These are phyloP conservation scores for Baronia brevicornis DNA, from an alignment of 2,888 invertebrate genomes.

Conservation along the genomic window DNA sequence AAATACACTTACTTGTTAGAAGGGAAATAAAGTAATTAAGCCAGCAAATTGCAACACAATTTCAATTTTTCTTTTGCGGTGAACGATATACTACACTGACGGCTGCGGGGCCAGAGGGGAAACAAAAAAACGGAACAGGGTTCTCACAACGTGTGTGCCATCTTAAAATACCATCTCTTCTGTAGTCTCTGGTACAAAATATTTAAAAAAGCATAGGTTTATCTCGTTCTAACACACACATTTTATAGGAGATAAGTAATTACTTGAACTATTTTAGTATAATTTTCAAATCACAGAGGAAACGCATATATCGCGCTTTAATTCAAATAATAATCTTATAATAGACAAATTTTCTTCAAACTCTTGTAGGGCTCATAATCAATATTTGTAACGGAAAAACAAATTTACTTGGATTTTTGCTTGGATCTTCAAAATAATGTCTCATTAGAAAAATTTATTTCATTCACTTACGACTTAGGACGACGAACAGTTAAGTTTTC, in stretches of 20 bases:
- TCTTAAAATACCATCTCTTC: constrained; percentile 28
- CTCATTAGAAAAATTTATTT: too few species aligned
- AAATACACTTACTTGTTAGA: constrained; percentile 72
- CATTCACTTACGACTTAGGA: too few species aligned
- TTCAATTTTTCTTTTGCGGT: constrained; percentile 73
- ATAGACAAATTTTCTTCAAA: too few species aligned
- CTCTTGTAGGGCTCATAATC: too few species aligned
- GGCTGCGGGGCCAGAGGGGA: constrained; percentile 74
- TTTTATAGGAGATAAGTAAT: constrained; percentile 20
- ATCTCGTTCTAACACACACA: constrained; percentile 13
- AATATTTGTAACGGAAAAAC: too few species aligned
- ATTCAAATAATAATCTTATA: constrained; percentile 14
- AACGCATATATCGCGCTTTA: constrained; percentile 17
- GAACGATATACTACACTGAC: constrained; percentile 75
- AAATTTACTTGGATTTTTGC: not conserved
- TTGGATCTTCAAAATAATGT: too few species aligned
- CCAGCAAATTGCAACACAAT: constrained; percentile 73
- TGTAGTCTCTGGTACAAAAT: constrained; percentile 10
- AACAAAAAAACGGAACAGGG: constrained; percentile 74
- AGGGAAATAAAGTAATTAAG: constrained; percentile 72
- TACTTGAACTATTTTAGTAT: constrained; percentile 6
- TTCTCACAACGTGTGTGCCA: constrained; percentile 62
- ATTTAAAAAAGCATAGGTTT: constrained; percentile 7
- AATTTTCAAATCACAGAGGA: constrained; percentile 13
- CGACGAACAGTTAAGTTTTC: too few species aligned